Evolutionary conservation across 1,140 invertebrate genomes (phyloP), one percentile per base, ranked within the genome.

Genomic region (Apis cerana): DNA sequence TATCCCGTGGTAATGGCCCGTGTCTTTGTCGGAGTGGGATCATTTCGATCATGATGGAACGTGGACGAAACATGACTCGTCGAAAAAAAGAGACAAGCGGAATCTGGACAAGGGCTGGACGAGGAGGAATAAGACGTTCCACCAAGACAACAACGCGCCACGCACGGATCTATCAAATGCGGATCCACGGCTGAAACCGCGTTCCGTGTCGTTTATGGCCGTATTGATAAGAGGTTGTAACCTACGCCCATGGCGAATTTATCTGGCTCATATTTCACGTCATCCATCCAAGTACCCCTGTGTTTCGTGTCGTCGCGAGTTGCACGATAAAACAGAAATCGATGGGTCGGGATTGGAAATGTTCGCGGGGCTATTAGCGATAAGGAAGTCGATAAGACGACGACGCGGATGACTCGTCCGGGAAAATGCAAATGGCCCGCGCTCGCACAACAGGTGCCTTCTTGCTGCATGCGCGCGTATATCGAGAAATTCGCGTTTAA

Each of bases 241-340:
- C 71, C 62, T 19, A 75, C 64, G 54, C 27, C 50, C 61, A 11
- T 50, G 54, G 56, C 48, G 52, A 81, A 76, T 76, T 82, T 82
- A 82, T 82, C 80, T 82, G 15, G 17, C 43, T 23, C 64, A 17
- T 82, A 82, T 82, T 76, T 82, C 50, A 82, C 65, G 33, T 59
- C 65, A 21, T 59, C 50, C 54, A 11, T 52, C 43, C 59, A 33
- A 17, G 23, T 23, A 33, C 27, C n/a, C 80, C 1, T 61, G 75
- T 58, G 75, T 65, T 58, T 21, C n/a, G 12, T 48, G 59, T 27
- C 50, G 52, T 59, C 19, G 67, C 56, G 56, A 61, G 54, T 67
- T 59, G 23, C 21, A 71, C 56, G 75, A 82, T 82, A 68, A 76
- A 82, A 56, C 75, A 54, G 33, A 59, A 56, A 12, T 48, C 64